These are phyloP conservation scores for Orientallactaga sibirica DNA, from an alignment of 2,797 vertebrate genomes.

Conservation along the genomic window DNA sequence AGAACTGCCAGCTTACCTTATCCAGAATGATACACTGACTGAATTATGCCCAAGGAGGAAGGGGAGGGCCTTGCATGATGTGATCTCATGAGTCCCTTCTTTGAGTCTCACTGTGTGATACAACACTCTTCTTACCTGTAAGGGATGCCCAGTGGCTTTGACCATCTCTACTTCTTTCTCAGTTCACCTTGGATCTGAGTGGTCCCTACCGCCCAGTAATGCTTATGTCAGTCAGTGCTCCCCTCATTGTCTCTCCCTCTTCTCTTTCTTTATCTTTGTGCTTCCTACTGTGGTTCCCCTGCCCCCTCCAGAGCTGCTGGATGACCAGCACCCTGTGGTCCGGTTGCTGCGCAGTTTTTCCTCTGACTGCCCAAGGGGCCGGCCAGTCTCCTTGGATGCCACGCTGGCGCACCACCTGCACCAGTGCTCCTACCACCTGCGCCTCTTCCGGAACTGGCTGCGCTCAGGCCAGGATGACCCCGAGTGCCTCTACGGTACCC, in stretches of 20 bases:
- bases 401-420: conserved; percentile 97
- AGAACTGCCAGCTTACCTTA: background rate
- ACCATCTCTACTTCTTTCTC: conserved; percentile 70
- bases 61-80: conserved; percentile 23
- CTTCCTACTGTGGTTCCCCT: conserved; percentile 86
- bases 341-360: conserved; percentile 97
- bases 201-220: conserved; percentile 66
- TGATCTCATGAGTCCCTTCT: conserved; percentile 39
- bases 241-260: conserved; percentile 86
- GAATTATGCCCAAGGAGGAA: background rate
- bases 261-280: conserved; percentile 87
- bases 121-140: conserved; percentile 34
- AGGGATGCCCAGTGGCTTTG: conserved; percentile 62
- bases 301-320: conserved; percentile 94
- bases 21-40: background rate
- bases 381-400: conserved; percentile 94
- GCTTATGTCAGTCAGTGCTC: conserved; percentile 69
- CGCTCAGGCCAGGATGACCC: conserved; percentile 97
- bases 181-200: conserved; percentile 71
- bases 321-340: conserved; percentile 96
- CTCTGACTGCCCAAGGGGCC: conserved; percentile 92
- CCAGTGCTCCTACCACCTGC: conserved; percentile 99
- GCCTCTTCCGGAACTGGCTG: conserved; percentile 99
- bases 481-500: conserved; percentile 97
- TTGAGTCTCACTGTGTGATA: conserved; percentile 36